A percentile compares a stretch with the other conserved stretches of the same genome.
Evolutionary conservation across 1,140 invertebrate genomes (phyloP).

Genomic region (Hyles vespertilio): DNA sequence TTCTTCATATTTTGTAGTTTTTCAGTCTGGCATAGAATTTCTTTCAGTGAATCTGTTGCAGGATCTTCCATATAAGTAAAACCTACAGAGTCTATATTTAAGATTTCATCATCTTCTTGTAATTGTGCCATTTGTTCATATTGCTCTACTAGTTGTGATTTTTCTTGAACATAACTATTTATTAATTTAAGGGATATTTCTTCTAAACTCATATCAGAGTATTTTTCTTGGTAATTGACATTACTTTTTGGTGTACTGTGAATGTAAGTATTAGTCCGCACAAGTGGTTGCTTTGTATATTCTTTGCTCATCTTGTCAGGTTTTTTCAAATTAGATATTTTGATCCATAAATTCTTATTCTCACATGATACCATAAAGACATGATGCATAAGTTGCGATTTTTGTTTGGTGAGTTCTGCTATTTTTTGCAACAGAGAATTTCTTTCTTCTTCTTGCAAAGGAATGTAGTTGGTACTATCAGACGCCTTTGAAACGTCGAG

Average conservation of each 20-base stretch:
- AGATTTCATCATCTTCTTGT: constrained; percentile 73
- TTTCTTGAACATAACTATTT: constrained; percentile 81
- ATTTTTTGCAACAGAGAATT: constrained; percentile 76
- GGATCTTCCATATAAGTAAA: constrained; percentile 81
- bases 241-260: constrained; percentile 77
- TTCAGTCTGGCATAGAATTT: constrained; percentile 80
- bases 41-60: constrained; percentile 77
- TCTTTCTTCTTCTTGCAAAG: constrained; percentile 66
- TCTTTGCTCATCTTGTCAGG: constrained; percentile 65
- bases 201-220: constrained; percentile 81
- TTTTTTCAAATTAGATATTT: constrained; percentile 78
- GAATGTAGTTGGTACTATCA: constrained; percentile 40
- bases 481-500: constrained; percentile 69
- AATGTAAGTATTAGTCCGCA: constrained; percentile 80
- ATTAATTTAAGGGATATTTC: constrained; percentile 85
- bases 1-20: constrained; percentile 80
- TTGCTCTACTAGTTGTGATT: constrained; percentile 80
- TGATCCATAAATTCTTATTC: constrained; percentile 86
- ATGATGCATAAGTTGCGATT: constrained; percentile 84
- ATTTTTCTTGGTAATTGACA: constrained; percentile 68
- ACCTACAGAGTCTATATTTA: constrained; percentile 79
- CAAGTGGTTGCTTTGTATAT: constrained; percentile 59
- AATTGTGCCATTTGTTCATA: constrained; percentile 79
- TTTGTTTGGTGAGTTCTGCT: constrained; percentile 82
- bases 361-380: constrained; percentile 87